A percentile compares a stretch with the other conserved stretches of the same genome.
Evolutionary conservation across 1,140 invertebrate species (phyloP).

Genomic region (Mamestra configurata): DNA sequence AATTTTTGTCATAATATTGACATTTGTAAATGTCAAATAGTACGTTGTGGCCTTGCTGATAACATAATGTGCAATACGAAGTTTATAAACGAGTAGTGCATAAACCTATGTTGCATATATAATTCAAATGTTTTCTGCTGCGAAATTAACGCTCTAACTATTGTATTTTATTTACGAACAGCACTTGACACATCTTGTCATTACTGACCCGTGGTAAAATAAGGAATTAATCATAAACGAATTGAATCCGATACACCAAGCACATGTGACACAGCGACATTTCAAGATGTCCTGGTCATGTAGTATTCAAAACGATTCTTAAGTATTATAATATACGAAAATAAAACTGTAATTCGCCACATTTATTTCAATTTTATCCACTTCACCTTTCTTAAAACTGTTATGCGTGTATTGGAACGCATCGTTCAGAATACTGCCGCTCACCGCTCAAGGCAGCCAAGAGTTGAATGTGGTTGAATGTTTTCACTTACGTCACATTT

Average conservation of each 20-base stretch:
- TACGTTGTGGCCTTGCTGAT: neutral
- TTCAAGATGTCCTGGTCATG: too few species aligned
- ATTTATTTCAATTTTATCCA: too few species aligned
- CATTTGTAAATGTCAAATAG: constrained; percentile 9
- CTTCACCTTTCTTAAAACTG: too few species aligned
- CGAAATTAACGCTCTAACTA: neutral
- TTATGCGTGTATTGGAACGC: constrained; percentile 36
- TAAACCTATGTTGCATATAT: neutral
- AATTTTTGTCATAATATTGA: neutral
- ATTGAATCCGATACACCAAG: too few species aligned
- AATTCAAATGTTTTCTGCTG: neutral
- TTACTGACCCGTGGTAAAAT: too few species aligned
- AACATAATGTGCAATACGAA: neutral
- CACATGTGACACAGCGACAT: too few species aligned
- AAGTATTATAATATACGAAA: too few species aligned
- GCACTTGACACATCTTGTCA: too few species aligned
- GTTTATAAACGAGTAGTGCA: neutral
- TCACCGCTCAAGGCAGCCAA: neutral
- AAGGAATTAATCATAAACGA: too few species aligned
- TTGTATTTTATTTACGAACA: too few species aligned
- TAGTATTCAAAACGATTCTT: too few species aligned
- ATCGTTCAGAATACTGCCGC: neutral
- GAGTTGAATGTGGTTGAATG: constrained; percentile 45
- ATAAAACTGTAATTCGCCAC: too few species aligned
- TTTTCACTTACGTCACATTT: constrained; percentile 48